Evolutionary conservation across 2,113 vertebrate genomes (phyloP), one percentile per base, ranked within the genome.

Genomic region (Epinephelus fuscoguttatus): DNA sequence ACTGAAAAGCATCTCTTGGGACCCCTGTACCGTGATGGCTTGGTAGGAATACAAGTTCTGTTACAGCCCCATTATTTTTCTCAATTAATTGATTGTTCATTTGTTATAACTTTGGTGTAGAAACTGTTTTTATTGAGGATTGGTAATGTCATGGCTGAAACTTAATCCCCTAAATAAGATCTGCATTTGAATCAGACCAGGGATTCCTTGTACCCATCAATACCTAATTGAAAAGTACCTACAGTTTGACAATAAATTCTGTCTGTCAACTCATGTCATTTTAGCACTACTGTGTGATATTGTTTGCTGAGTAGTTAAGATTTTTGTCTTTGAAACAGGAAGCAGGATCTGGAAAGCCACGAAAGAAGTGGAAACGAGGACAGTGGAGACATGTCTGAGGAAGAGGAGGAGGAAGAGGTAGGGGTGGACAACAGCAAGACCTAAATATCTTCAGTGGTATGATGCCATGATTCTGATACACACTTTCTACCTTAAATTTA

Each of bases 311-410:
- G 2, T 49, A 1, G 68, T 67, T 14, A 59, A 33, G 27, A 9
- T 23, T 73, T 1, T 80, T 49, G 17, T 61, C 18, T 4, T n/a
- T 59, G 15, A 3, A 67, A 70, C 93, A 99, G 98, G 82, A 95
- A 94, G 80, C 96, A 97, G 75, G 97, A 98, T 90, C 96, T 96
- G 81, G 97, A 97, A 87, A 96, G 89, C 76, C 97, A 97, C 0
- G 96, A 97, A 84, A 97, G 92, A 83, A 99, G 97, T 84, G 90
- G 95, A 40, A 98, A 98, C 88, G 98, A 98, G 88, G 98, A 98
- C 94, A 99, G 98, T 80, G 97, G 97, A 21, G 98, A 98, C 8
- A 89, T 99, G 23, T 99, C 98, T 13, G 97, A 98, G 88, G 96
- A 95, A n/a, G 97, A 98, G 4, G 93, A 93, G 49, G 97, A 96